A percentile compares a stretch with the other conserved stretches of the same genome.
phyloP scores from a whole-genome alignment of 1,140 invertebrate genomes.

The Drosophila varians region DNA sequence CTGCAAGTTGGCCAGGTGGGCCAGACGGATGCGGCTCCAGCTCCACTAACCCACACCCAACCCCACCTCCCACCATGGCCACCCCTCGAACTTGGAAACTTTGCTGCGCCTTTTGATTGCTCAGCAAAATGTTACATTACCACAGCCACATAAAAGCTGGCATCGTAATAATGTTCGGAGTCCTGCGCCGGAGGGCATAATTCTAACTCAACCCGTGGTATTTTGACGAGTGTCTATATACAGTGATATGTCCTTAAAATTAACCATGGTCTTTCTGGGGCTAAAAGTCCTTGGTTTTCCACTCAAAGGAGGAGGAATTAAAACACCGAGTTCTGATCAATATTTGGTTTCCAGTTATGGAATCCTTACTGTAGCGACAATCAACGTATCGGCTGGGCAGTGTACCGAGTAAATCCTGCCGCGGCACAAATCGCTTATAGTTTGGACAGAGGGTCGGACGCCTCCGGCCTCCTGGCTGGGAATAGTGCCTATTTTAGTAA shows the following conservation, averaged over 20 bases:
- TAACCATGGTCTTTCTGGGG: not conserved
- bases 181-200: conserved; percentile 15
- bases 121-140: conserved; percentile 62
- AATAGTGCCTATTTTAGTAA: conserved; percentile 26
- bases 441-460: conserved; percentile 2
- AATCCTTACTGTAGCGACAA: not conserved
- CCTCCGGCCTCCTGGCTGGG: conserved; percentile 1
- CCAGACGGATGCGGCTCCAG: conserved; percentile 27
- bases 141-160: conserved; percentile 45
- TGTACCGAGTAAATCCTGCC: conserved; percentile 29
- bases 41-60: not conserved
- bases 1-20: conserved; percentile 48
- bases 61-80: not conserved
- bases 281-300: not conserved
- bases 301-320: too few species aligned
- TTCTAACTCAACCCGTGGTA: conserved; percentile 16
- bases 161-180: conserved; percentile 29
- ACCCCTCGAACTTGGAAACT: conserved; percentile 21
- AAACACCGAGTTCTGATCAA: too few species aligned
- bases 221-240: conserved; percentile 16
- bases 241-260: conserved; percentile 2
- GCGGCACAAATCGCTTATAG: conserved; percentile 40
- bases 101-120: conserved; percentile 52
- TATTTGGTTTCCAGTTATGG: not conserved
- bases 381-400: conserved; percentile 21